Evolutionary conservation across 2,888 invertebrate species (phyloP).

Genomic region (Galerucella calmariensis): DNA sequence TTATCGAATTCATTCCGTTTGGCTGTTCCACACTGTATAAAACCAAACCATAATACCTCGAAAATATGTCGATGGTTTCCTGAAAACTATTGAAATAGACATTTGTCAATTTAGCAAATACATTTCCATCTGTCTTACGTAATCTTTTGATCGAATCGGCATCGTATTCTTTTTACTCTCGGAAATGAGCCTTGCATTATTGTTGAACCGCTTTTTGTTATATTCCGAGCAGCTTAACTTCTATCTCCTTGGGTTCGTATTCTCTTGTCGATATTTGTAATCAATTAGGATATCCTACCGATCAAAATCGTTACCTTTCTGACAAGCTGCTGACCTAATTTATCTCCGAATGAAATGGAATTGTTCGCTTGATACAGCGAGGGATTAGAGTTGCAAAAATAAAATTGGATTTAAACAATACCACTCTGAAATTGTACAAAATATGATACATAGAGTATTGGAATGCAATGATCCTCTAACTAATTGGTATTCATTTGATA

Average conservation of each 20-base stretch:
- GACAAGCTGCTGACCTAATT: constrained; percentile 28
- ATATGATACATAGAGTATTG: too few species aligned
- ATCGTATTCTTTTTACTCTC: neutral
- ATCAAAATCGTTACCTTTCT: constrained; percentile 30
- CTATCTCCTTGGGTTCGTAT: neutral
- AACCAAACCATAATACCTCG: too few species aligned
- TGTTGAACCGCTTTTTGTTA: neutral
- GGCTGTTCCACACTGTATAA: too few species aligned
- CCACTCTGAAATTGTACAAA: too few species aligned
- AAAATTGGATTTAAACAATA: too few species aligned
- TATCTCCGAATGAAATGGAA: constrained; percentile 7
- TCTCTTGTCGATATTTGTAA: constrained; percentile 17
- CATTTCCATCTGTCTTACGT: neutral
- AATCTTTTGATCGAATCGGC: neutral
- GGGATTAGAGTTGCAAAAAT: neutral
- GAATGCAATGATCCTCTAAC: too few species aligned
- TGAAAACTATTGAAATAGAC: too few species aligned
- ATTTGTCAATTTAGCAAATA: neutral
- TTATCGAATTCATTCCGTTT: too few species aligned
- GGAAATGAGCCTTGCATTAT: constrained; percentile 1
- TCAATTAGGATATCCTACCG: constrained; percentile 31
- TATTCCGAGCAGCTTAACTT: constrained; percentile 10
- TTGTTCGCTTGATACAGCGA: neutral
- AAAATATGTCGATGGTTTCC: too few species aligned
- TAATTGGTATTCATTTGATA: too few species aligned